Base-by-base conservation (phyloP, 2,888 invertebrate species). In the Tinea trinotella region DNA sequence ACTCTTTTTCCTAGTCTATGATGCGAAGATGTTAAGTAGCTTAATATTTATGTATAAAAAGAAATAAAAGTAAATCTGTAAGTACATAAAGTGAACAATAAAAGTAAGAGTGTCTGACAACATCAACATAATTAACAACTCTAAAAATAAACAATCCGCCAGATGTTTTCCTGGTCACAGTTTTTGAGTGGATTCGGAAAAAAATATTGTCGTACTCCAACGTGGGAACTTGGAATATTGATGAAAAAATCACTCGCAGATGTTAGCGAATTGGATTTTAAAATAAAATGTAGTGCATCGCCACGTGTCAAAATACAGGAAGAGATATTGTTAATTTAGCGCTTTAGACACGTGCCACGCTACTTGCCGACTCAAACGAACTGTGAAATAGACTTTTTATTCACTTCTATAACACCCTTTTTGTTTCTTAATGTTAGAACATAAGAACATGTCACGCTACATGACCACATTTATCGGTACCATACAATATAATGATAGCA, bases 221-320 rank as follows among this genome's bases (percentile, higher is more conserved):
- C 81, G 83, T 83, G 83, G 80, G 83, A 83, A 83, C 74, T 60
- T 59, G 57, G 56, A 57, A 58, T 48, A 15, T 12, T 4, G 56
- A 56, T 60, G 68, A 78, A 76, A 75, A 71, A 57, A 54, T 55
- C 57, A 2, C 58, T 61, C 60, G 67, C 82, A 83, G 74, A 76
- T 82, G 82, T 68, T 61, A 61, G 72, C 71, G 71, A 76, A 76
- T 70, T 65, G 52, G 50, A 30, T 7, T 22, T 7, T 46, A 35
- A 35, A 35, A 9, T 44, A 50, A 46, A 18, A 44, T 54, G 52
- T 18, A 17, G 22, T 13, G n/a, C 50, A 56, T 58, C 58, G 63
- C 65, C 82, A 80, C 76, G 75, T 81, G 83, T 74, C 77, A 70
- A 58, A 75, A 76, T 52, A 56, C 79, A 76, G 80, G 79, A 81